phyloP scores from a whole-genome alignment of 2,888 invertebrate species.

The Hypena proboscidalis region DNA sequence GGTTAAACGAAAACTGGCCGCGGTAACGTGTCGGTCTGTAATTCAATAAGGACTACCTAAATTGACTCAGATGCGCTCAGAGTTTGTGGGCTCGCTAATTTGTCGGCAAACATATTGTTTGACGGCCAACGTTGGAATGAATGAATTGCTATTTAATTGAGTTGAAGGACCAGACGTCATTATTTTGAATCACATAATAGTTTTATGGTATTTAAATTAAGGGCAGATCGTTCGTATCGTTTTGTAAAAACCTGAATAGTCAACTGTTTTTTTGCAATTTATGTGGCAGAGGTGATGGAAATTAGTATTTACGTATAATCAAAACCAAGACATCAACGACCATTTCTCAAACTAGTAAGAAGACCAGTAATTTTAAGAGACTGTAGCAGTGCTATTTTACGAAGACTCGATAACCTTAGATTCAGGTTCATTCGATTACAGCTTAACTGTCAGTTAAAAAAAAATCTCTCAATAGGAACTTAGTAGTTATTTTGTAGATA shows the following conservation, averaged over 20 bases:
- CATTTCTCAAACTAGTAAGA: too few species aligned
- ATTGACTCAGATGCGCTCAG: slow-evolving; percentile 78
- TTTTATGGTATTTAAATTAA: slow-evolving; percentile 9
- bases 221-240: not conserved
- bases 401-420: too few species aligned
- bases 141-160: slow-evolving; percentile 43
- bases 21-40: slow-evolving; percentile 77
- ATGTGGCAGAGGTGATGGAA: too few species aligned
- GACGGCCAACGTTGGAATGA: slow-evolving; percentile 46
- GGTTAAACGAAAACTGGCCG: slow-evolving; percentile 50
- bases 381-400: too few species aligned
- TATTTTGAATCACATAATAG: slow-evolving; percentile 19
- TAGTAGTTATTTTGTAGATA: too few species aligned
- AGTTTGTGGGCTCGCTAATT: slow-evolving; percentile 76
- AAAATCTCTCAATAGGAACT: not conserved
- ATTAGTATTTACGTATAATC: too few species aligned
- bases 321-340: too few species aligned
- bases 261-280: too few species aligned
- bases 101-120: slow-evolving; percentile 79
- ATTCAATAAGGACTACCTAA: slow-evolving; percentile 82
- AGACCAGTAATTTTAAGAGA: too few species aligned
- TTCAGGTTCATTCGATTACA: too few species aligned
- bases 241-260: not conserved
- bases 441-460: too few species aligned
- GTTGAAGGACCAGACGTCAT: slow-evolving; percentile 28